Percentiles rank a stretch among this genome's conserved stretches.
Evolutionary conservation across 2,113 vertebrate species (phyloP).

Genomic region (Camelus dromedarius): DNA sequence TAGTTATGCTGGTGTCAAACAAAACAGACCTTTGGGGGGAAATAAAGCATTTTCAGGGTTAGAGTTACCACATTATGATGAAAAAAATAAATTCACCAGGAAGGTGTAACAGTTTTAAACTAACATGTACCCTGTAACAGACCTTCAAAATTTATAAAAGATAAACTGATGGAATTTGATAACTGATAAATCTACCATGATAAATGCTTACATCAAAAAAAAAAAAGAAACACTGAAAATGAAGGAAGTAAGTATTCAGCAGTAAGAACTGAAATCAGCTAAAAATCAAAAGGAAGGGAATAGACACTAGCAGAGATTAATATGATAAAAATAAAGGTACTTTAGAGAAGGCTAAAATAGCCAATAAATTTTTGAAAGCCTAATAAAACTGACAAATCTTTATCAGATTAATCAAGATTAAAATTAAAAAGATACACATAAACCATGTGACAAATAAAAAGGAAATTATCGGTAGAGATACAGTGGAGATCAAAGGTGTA

Average conservation of each 20-base stretch:
- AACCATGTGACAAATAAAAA: neutral
- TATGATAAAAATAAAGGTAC: neutral
- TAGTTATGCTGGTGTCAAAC: neutral
- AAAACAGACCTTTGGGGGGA: neutral
- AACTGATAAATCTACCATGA: neutral
- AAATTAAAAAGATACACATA: neutral
- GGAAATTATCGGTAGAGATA: neutral
- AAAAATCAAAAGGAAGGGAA: neutral
- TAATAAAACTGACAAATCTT: neutral
- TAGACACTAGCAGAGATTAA: conserved; percentile 33
- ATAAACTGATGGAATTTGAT: neutral
- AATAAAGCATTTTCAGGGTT: neutral
- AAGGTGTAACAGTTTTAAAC: neutral
- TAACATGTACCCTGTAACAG: neutral
- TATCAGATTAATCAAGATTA: neutral
- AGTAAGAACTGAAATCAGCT: neutral
- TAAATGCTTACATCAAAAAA: neutral
- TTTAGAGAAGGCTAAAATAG: neutral
- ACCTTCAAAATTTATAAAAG: neutral
- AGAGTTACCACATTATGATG: neutral
- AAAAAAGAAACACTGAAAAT: neutral
- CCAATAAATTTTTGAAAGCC: neutral
- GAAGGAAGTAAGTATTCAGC: neutral
- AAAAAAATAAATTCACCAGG: neutral
- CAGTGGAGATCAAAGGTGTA: neutral